Evolutionary conservation across 2,113 vertebrate species (phyloP).

Genomic region (Pampusana beccarii): DNA sequence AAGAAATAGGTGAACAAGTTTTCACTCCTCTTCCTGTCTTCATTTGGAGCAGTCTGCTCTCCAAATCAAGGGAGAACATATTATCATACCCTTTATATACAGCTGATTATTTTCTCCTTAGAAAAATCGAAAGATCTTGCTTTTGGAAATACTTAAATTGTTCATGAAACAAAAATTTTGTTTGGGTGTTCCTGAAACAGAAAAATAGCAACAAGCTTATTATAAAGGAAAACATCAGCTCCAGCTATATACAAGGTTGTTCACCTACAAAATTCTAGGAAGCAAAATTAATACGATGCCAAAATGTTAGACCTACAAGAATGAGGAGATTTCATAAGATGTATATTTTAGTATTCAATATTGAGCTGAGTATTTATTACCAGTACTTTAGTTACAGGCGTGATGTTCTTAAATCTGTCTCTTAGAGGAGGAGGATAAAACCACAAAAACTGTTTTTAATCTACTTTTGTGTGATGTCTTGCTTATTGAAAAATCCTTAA

Average conservation of each 20-base stretch:
- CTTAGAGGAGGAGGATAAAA: background rate
- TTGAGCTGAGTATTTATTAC: background rate
- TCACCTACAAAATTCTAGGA: background rate
- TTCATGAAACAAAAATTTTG: background rate
- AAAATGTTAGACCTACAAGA: background rate
- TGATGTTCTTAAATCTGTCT: background rate
- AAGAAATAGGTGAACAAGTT: background rate
- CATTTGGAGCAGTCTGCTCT: background rate
- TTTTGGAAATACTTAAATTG: background rate
- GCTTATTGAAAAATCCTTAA: background rate
- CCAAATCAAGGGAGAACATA: background rate
- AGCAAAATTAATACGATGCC: background rate
- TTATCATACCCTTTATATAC: background rate
- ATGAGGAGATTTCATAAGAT: background rate
- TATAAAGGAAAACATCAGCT: background rate
- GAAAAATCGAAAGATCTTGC: background rate
- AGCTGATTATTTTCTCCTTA: background rate
- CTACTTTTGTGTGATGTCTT: background rate
- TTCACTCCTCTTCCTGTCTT: background rate
- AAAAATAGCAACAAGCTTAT: background rate
- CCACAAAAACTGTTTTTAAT: fast-evolving
- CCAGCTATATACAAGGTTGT: background rate
- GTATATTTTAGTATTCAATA: background rate
- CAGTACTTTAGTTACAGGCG: background rate
- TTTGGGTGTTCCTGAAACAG: background rate